Evolutionary conservation across 1,140 invertebrate genomes (phyloP).

Genomic region (Drosophila saltans): DNA sequence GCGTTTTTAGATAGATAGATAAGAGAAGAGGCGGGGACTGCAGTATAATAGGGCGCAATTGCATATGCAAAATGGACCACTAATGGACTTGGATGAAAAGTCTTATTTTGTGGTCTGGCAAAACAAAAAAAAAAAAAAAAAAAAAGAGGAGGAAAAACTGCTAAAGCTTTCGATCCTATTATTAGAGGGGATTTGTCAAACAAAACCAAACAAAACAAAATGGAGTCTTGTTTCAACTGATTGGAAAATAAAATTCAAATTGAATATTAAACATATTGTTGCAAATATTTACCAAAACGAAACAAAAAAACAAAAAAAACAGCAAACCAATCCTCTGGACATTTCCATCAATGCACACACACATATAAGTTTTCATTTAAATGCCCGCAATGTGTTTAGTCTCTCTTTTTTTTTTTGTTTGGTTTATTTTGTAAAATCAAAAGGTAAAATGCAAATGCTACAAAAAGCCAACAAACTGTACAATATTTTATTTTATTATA

Average conservation of each 20-base stretch:
- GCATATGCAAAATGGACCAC: slow-evolving; percentile 67
- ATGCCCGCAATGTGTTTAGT: background rate
- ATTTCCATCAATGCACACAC: slow-evolving; percentile 7
- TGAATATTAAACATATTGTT: slow-evolving; percentile 19
- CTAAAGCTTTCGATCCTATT: no score
- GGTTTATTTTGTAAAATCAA: background rate
- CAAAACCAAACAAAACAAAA: background rate
- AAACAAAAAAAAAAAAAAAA: no score
- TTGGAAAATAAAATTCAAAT: slow-evolving; percentile 32
- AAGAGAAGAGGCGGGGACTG: no score
- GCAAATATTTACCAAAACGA: background rate
- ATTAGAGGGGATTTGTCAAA: no score
- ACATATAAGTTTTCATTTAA: slow-evolving; percentile 17
- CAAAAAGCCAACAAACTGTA: slow-evolving; percentile 19
- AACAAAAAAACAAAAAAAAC: background rate
- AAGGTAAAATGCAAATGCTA: slow-evolving; percentile 5
- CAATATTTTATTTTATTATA: slow-evolving; percentile 37
- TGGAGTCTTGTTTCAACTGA: background rate
- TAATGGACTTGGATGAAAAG: slow-evolving; percentile 65
- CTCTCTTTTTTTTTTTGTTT: no score
- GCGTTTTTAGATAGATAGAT: background rate
- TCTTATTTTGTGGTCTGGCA: slow-evolving; percentile 38
- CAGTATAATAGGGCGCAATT: slow-evolving; percentile 19
- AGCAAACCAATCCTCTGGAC: no score
- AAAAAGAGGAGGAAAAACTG: no score